Base-by-base conservation (phyloP, 2,113 vertebrate species). In the Mobula birostris region DNA sequence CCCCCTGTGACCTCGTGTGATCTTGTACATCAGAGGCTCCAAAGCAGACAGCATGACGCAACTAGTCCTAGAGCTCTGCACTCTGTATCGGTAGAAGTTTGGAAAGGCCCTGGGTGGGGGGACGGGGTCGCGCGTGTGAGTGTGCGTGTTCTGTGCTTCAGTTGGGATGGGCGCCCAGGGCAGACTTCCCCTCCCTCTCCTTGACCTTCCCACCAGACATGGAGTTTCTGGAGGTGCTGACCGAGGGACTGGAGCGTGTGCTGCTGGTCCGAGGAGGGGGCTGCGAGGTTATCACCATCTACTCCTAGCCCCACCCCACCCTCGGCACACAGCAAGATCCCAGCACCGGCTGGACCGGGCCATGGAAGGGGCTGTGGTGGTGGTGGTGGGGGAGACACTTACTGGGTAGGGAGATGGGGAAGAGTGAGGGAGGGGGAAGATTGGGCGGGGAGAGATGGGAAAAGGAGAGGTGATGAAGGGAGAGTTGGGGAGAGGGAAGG, bases 221-320 rank as follows among this genome's bases (percentile, higher is more conserved):
- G 99, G 99, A 99, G 95, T 99, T 99, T 95, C 97, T 99, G 15
- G 99, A 99, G 94, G 99, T 99, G 88, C 94, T 99, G 96, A 99
- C 99, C 0, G 99, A 99, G 95, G 99, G 98, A 88, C 96, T 99
- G 82, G 99, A 99, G 95, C 96, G 98, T 95, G 99, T 99, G 88
- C 95, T 99, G 94, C 97, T 99, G 94, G 98, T 99, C 9, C 96
- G 99, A 96, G 99, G 99, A 0, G 99, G 99, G 0, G 99, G 99
- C 78, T 97, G 98, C 74, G 99, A 99, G 96, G 99, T 99, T 95
- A 99, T 99, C 96, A 99, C 99, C 24, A 99, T 99, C 96, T 99
- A 99, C 95, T 99, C 99, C 79, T 99, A 48, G 48, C 48, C 48
- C 48, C 36, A 36, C 36, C 36, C 36, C 36, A 36, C 36, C 48